Evolutionary conservation across 92 coral and sea anemone species (phyloP).

Genomic region (Parazoanthus swiftii): DNA sequence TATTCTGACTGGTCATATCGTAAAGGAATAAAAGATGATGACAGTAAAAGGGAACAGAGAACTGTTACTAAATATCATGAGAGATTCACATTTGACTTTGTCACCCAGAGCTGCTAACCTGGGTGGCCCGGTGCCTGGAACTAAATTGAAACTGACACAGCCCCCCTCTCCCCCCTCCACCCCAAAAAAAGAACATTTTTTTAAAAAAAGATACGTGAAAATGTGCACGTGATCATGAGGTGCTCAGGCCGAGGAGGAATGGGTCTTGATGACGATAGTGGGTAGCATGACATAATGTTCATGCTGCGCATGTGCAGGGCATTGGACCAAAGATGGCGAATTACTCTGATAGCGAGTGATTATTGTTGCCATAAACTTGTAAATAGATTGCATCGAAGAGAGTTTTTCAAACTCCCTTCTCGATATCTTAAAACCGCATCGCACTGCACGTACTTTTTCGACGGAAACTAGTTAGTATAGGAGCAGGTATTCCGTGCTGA

Average conservation of each 20-base stretch:
- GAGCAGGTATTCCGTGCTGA: neutral
- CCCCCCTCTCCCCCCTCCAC: too few species aligned
- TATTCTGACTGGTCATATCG: too few species aligned
- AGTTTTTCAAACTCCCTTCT: neutral
- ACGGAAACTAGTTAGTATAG: neutral
- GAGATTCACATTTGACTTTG: too few species aligned
- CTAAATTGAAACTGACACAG: too few species aligned
- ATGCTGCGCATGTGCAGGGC: constrained; percentile 29
- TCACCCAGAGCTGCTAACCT: too few species aligned
- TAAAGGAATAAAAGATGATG: too few species aligned
- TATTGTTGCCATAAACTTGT: neutral
- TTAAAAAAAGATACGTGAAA: too few species aligned
- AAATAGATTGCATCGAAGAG: constrained; percentile 5
- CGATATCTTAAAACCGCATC: neutral
- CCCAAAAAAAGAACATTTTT: too few species aligned
- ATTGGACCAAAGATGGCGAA: neutral
- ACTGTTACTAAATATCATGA: too few species aligned
- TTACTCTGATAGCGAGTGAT: neutral
- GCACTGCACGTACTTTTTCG: neutral
- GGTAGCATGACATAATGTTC: constrained; percentile 3
- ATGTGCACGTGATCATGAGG: too few species aligned
- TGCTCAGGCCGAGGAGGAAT: constrained; percentile 16
- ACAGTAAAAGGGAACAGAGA: too few species aligned
- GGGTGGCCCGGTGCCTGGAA: too few species aligned
- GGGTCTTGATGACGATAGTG: neutral